phyloP scores from a whole-genome alignment of 1,140 invertebrate species.

The Lepeophtheirus salmonis region DNA sequence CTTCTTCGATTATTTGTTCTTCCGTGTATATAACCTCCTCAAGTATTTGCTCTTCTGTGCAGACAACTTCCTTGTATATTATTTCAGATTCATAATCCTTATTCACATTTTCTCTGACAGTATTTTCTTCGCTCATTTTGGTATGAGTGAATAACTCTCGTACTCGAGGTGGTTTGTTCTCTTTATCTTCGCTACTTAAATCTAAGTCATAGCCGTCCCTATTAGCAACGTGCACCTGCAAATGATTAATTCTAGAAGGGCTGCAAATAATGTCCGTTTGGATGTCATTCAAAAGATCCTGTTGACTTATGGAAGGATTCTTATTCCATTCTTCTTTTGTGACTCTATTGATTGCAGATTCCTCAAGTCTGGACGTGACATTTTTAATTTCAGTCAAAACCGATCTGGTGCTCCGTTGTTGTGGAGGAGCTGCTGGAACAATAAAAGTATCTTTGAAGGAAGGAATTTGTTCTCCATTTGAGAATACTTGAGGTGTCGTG shows the following conservation, averaged over 20 bases:
- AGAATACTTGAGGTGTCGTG: too few relatives aligned
- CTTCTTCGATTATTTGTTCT: not conserved
- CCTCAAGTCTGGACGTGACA: not conserved
- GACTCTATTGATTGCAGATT: too few relatives aligned
- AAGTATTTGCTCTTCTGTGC: not conserved
- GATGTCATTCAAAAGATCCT: not conserved
- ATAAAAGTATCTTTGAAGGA: too few relatives aligned
- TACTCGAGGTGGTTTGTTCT: not conserved
- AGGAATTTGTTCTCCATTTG: too few relatives aligned
- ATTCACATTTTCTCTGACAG: not conserved
- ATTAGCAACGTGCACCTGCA: too few relatives aligned
- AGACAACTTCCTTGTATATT: not conserved
- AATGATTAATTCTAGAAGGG: too few relatives aligned
- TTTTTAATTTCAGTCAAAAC: not conserved
- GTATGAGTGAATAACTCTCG: too few relatives aligned
- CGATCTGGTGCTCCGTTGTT: not conserved
- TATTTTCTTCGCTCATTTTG: not conserved
- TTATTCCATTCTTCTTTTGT: too few relatives aligned
- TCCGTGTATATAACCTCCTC: not conserved
- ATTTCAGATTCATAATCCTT: not conserved
- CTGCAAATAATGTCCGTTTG: not conserved
- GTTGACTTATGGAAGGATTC: not conserved
- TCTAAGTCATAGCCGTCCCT: not conserved
- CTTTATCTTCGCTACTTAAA: not conserved
- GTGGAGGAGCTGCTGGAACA: not conserved